These are phyloP conservation scores for Heliconius hortense DNA, from an alignment of 2,888 invertebrate species.

Conservation along the genomic window DNA sequence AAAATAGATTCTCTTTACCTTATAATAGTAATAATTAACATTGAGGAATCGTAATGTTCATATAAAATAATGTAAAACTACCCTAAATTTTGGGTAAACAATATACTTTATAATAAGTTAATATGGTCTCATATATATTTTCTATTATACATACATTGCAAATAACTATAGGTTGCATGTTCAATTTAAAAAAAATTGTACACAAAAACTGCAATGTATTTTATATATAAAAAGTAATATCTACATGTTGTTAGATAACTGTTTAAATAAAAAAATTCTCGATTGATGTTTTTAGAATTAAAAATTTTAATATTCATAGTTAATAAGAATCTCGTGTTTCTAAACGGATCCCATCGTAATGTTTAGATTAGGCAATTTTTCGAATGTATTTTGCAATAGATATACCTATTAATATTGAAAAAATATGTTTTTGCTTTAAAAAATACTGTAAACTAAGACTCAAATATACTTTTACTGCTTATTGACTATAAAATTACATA, in stretches of 20 bases:
- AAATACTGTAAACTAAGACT: not conserved
- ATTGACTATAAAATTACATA: slow-evolving; percentile 14
- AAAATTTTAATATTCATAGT: slow-evolving; percentile 33
- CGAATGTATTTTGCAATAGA: slow-evolving; percentile 16
- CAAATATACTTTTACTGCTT: slow-evolving; percentile 13
- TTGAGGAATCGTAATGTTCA: not conserved
- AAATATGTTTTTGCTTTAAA: slow-evolving; percentile 8
- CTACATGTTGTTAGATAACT: slow-evolving; percentile 29
- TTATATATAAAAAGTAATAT: slow-evolving; percentile 2
- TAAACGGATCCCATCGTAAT: slow-evolving; percentile 38
- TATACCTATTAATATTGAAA: slow-evolving; percentile 7
- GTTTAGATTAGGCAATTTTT: slow-evolving; percentile 36
- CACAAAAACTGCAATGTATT: slow-evolving; percentile 30
- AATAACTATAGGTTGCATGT: not conserved
- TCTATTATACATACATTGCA: slow-evolving; percentile 8
- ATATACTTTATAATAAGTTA: not conserved
- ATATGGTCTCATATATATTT: slow-evolving; percentile 4
- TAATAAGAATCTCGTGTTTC: slow-evolving; percentile 39
- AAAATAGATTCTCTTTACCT: not conserved
- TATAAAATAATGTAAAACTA: not conserved
- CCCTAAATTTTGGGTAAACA: not conserved
- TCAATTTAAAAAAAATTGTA: not conserved
- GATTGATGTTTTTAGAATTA: slow-evolving; percentile 27
- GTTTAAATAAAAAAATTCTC: slow-evolving; percentile 23
- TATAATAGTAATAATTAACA: not conserved